phyloP scores from a whole-genome alignment of 2,113 vertebrate genomes.

The Saccopteryx leptura region DNA sequence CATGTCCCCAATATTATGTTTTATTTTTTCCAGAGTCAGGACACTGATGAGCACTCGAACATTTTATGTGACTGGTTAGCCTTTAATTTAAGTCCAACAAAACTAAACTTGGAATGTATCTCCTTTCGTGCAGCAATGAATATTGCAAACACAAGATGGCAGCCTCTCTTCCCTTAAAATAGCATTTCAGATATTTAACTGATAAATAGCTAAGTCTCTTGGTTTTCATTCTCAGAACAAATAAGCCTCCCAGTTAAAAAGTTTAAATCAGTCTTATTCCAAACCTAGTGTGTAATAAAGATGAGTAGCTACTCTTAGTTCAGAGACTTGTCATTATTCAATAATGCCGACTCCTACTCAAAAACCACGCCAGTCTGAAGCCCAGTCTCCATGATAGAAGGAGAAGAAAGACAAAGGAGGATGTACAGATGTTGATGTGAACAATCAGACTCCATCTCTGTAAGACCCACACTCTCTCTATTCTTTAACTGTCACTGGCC shows the following conservation, averaged over 20 bases:
- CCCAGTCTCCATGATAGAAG: background rate
- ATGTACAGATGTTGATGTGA: background rate
- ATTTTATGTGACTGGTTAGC: background rate
- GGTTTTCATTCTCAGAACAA: background rate
- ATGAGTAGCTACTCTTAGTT: background rate
- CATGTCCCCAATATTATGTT: background rate
- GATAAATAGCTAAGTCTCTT: background rate
- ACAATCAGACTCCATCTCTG: background rate
- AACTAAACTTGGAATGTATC: background rate
- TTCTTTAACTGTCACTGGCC: background rate
- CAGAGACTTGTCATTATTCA: background rate
- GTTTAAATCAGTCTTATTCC: slow-evolving; percentile 3
- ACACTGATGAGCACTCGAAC: background rate
- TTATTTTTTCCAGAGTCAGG: background rate
- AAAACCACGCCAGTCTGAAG: background rate
- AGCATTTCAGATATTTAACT: background rate
- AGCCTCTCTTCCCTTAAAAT: slow-evolving; percentile 60
- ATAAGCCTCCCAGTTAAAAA: slow-evolving; percentile 15
- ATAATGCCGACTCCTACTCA: background rate
- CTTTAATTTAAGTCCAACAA: background rate
- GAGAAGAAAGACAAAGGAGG: background rate
- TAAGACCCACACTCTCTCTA: background rate
- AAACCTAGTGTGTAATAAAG: slow-evolving; percentile 2
- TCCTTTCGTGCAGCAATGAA: slow-evolving; percentile 6
- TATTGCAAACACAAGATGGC: slow-evolving; percentile 58